These are phyloP conservation scores for Abscondita cerata DNA, from an alignment of 2,888 invertebrate species.

Conservation along the genomic window DNA sequence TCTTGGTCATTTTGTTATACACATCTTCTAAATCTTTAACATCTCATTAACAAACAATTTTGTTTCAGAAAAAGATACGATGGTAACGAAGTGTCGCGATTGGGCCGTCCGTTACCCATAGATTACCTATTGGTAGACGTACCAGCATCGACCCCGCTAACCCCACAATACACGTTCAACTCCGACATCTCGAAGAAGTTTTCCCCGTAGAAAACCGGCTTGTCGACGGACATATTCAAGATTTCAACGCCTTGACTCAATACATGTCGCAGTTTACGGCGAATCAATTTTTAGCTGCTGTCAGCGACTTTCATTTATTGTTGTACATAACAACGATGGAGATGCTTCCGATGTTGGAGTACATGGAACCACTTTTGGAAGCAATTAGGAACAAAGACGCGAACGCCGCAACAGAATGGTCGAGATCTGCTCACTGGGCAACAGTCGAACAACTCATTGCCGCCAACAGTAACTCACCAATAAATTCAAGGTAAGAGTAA, in stretches of 20 bases:
- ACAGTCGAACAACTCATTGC: constrained; percentile 81
- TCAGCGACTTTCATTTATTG: constrained; percentile 94
- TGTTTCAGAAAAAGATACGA: constrained; percentile 88
- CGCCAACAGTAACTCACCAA: constrained; percentile 59
- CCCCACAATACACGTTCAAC: constrained; percentile 79
- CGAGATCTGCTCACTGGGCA: constrained; percentile 84
- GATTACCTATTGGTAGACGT: constrained; percentile 97
- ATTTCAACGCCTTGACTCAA: constrained; percentile 76
- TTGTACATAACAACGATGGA: constrained; percentile 92
- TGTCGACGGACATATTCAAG: constrained; percentile 81
- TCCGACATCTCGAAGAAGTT: constrained; percentile 62
- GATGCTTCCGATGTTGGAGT: constrained; percentile 82
- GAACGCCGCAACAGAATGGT: constrained; percentile 78
- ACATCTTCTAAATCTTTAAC: no score
- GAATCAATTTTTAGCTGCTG: constrained; percentile 68
- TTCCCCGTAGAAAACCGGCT: constrained; percentile 83
- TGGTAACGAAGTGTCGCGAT: constrained; percentile 94
- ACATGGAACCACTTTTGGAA: constrained; percentile 76
- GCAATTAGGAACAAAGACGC: constrained; percentile 78
- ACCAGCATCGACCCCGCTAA: constrained; percentile 89
- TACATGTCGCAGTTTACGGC: constrained; percentile 80
- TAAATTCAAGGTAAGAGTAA: constrained; percentile 52
- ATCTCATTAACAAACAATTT: no score
- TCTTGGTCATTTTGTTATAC: no score
- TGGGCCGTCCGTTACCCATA: constrained; percentile 94